These are phyloP conservation scores for Tetraodon nigroviridis DNA, from an alignment of 2,113 vertebrate genomes.

Conservation along the genomic window DNA sequence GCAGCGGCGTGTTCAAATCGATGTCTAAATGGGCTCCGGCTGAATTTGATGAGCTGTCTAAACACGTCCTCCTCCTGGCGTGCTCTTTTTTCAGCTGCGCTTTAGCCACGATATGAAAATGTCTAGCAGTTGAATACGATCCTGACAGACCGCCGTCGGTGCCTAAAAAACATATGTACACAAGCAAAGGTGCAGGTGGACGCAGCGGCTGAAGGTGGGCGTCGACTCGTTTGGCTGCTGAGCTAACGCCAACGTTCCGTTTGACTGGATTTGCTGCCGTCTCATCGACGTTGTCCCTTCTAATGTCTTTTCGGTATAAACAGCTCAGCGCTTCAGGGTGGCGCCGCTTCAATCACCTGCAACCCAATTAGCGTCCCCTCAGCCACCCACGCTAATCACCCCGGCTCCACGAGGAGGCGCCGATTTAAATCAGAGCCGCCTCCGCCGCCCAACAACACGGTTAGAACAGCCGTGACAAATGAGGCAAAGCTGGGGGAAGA, in stretches of 20 bases:
- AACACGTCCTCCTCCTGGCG: neutral
- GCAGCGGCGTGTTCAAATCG: neutral
- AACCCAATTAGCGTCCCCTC: conserved; percentile 59
- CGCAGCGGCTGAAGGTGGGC: no score
- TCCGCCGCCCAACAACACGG: conserved; percentile 37
- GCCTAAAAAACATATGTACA: no score
- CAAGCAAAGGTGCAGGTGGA: no score
- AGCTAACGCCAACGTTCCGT: no score
- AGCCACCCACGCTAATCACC: conserved; percentile 44
- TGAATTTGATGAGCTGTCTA: neutral
- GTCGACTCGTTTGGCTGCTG: no score
- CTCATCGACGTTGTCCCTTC: no score
- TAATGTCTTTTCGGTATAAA: neutral
- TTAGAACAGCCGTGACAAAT: conserved; percentile 42
- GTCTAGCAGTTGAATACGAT: no score
- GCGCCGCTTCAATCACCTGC: conserved; percentile 44
- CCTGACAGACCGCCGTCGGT: no score
- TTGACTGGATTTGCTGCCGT: no score
- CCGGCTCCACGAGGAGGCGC: conserved; percentile 33
- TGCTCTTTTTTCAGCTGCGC: neutral
- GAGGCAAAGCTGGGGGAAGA: conserved; percentile 16
- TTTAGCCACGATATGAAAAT: no score
- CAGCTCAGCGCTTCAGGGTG: conserved; percentile 24
- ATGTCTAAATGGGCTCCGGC: neutral
- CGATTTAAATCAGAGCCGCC: conserved; percentile 46